Percentiles rank a stretch among this genome's conserved stretches.
Conservation (phyloP, 2,113 vertebrate species). For the Suricata suricatta region DNA sequence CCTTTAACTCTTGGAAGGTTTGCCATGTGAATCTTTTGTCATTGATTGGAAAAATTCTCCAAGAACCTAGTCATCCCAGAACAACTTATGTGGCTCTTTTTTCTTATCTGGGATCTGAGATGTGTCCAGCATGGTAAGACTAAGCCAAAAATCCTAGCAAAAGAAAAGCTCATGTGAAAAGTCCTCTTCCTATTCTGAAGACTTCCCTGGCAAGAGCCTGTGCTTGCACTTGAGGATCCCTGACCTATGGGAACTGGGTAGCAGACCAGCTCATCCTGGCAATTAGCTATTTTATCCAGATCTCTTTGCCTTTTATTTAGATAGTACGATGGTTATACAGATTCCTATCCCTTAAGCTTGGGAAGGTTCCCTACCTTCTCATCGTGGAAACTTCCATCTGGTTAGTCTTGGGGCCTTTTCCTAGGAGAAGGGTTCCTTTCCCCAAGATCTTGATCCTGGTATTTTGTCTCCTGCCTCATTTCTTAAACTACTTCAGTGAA, state of each 20-base stretch:
- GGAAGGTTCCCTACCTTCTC: not conserved
- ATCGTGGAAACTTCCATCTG: not conserved
- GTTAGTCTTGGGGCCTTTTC: not conserved
- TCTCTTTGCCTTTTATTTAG: not conserved
- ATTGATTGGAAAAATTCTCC: not conserved
- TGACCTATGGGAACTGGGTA: not conserved
- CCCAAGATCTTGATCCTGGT: not conserved
- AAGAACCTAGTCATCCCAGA: not conserved
- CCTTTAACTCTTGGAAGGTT: not conserved
- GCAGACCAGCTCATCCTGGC: not conserved
- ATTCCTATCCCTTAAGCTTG: rapidly evolving
- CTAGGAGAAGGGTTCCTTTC: not conserved
- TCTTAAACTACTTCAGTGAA: not conserved
- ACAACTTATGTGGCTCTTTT: not conserved
- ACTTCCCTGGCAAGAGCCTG: not conserved
- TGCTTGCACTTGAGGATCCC: not conserved
- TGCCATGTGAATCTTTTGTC: not conserved
- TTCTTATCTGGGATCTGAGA: not conserved
- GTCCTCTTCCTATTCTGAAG: not conserved
- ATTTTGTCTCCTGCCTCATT: not conserved
- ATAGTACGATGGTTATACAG: not conserved
- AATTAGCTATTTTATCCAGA: not conserved
- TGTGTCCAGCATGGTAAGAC: not conserved
- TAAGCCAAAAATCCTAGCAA: not conserved
- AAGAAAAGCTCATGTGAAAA: not conserved